Conservation (phyloP, 1,140 invertebrate genomes). For the Zaprionus tsacasi region DNA sequence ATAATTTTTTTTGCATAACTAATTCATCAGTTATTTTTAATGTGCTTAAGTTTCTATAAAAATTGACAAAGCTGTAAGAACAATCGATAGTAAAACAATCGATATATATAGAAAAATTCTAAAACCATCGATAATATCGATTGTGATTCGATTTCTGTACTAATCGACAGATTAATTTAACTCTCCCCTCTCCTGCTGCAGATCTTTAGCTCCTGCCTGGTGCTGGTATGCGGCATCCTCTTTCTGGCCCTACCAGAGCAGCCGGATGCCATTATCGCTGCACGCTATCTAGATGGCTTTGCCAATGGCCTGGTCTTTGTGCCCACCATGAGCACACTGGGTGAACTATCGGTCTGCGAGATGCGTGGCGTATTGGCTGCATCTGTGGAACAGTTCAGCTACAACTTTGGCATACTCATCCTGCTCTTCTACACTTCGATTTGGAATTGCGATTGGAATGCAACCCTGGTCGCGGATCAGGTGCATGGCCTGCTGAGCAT, state of each 20-base stretch:
- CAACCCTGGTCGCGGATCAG: constrained; percentile 56
- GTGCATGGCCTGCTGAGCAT: constrained; percentile 65
- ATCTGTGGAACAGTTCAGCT: constrained; percentile 59
- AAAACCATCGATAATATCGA: no score
- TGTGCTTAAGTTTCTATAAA: no score
- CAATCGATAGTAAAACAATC: no score
- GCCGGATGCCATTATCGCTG: constrained; percentile 51
- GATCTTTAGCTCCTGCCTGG: constrained; percentile 62
- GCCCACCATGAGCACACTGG: constrained; percentile 61
- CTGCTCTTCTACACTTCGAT: constrained; percentile 59
- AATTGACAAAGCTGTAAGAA: no score
- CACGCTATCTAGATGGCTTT: constrained; percentile 72
- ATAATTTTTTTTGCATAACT: no score
- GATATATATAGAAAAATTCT: no score
- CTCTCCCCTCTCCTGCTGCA: constrained; percentile 8
- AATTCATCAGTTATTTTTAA: no score
- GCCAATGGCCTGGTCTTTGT: constrained; percentile 73
- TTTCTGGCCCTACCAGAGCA: constrained; percentile 53
- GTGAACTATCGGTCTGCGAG: constrained; percentile 56
- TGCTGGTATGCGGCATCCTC: constrained; percentile 62
- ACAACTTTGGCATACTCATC: constrained; percentile 64
- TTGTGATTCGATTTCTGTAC: background rate
- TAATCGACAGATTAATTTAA: no score
- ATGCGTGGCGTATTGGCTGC: constrained; percentile 58
- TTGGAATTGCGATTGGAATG: constrained; percentile 51